These are phyloP conservation scores for Plutomurus gul DNA, from an alignment of 1,140 invertebrate genomes.

Conservation along the genomic window DNA sequence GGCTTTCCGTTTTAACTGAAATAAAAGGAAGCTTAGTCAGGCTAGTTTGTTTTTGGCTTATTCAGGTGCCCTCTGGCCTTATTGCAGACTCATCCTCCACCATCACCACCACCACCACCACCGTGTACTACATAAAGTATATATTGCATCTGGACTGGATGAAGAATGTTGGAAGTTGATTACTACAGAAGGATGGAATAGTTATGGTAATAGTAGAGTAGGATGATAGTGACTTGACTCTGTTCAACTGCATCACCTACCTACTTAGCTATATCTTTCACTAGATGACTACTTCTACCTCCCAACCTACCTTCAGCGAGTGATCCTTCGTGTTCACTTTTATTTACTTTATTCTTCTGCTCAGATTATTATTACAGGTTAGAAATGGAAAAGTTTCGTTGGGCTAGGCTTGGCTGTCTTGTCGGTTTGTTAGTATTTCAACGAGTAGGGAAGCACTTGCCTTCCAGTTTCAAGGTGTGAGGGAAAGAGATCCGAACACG, in stretches of 20 bases:
- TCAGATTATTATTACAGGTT: constrained; percentile 18
- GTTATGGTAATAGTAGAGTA: constrained; percentile 27
- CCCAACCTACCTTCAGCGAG: not conserved
- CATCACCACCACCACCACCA: too few species aligned
- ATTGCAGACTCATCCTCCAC: not conserved
- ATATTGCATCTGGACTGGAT: not conserved
- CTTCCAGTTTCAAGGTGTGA: constrained; percentile 5
- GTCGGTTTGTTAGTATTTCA: constrained; percentile 27
- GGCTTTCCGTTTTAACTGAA: not conserved
- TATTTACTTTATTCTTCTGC: constrained; percentile 19
- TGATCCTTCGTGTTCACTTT: constrained; percentile 16
- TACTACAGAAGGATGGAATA: constrained; percentile 6
- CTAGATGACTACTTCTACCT: not conserved
- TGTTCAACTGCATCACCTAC: not conserved
- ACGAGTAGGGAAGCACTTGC: not conserved
- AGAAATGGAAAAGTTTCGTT: not conserved
- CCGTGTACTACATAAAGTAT: not conserved
- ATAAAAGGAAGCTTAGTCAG: not conserved
- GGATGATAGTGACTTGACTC: not conserved
- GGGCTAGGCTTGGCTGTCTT: not conserved
- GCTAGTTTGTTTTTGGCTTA: constrained; percentile 23
- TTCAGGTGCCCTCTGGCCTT: not conserved
- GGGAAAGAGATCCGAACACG: constrained; percentile 27
- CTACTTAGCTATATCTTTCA: not conserved
- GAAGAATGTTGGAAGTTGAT: constrained; percentile 19